Evolutionary conservation across 2,888 invertebrate species (phyloP), one percentile per base, ranked within the genome.

Genomic region (Acrobasis repandana): DNA sequence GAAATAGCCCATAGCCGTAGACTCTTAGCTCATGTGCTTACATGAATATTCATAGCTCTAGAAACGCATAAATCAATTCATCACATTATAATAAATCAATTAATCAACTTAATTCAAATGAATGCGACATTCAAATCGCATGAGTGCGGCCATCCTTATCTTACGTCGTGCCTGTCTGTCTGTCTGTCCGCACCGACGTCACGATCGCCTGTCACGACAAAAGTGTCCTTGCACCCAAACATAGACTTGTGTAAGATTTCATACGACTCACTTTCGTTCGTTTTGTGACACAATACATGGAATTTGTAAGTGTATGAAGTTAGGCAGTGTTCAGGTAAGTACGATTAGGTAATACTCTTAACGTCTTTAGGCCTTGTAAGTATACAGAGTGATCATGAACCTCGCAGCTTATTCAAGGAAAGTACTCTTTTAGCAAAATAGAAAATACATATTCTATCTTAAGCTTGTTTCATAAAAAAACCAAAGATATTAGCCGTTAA

Each of bases 171-270:
- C 62, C 56, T 63, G 65, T 61, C n/a, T 59, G 63, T 64, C 57
- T 57, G 64, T 61, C 61, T 61, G 58, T 60, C 58, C 46, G 56
- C 58, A 59, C 61, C 62, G 62, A 63, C 66, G 63, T 67, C 68
- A 68, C 69, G 69, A 65, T 64, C 33, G 52, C 8, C 43, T 48
- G 65, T 65, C 68, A 68, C 68, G 68, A 68, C 49, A 38, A 58
- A 60, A 63, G 62, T 67, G 68, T 68, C 68, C 68, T 68, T 68
- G 68, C 54, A 54, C 63, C 62, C 65, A 64, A 65, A 61, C 58
- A 62, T 63, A 63, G 61, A 57, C 51, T 60, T 59, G 63, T 65
- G 54, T 61, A 47, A 46, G 63, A 63, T 60, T 58, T 52, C 51
- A 48, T 48, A 49, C 9, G 20, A 51, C 61, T 65, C 67, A 67